Conservation (phyloP, 92 coral and sea anemone species). For the Plumapathes pennacea region DNA sequence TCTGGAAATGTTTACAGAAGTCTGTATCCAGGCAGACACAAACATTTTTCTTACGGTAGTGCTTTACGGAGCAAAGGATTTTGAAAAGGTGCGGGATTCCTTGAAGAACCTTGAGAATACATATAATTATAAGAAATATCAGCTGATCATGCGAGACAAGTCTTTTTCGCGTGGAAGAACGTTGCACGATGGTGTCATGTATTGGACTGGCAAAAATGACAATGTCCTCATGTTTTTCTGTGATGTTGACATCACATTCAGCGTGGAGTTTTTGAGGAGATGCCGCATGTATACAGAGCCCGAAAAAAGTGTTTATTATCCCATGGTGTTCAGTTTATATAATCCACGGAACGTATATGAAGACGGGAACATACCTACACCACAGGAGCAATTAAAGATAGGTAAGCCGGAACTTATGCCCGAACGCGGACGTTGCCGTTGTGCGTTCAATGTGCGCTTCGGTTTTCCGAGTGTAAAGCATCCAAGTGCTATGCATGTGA, state of each 20-base stretch:
- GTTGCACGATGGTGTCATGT: conserved; percentile 83
- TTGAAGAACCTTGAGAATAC: conserved; percentile 59
- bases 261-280: conserved; percentile 69
- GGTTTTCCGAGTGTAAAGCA: too few relatives aligned
- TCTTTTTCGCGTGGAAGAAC: conserved; percentile 85
- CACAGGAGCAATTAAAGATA: conserved; percentile 55
- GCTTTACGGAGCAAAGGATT: conserved; percentile 75
- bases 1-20: conserved; percentile 66
- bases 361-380: conserved; percentile 59
- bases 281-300: conserved; percentile 79
- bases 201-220: conserved; percentile 60
- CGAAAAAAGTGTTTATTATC: conserved; percentile 73
- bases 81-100: conserved; percentile 54
- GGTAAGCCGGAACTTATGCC: conserved; percentile 39
- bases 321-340: conserved; percentile 86
- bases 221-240: conserved; percentile 89
- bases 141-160: conserved; percentile 68
- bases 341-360: conserved; percentile 81
- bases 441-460: too few relatives aligned
- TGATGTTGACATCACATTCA: conserved; percentile 84
- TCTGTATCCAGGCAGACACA: conserved; percentile 71
- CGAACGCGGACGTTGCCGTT: too few relatives aligned
- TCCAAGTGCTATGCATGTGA: too few relatives aligned
- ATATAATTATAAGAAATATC: conserved; percentile 67
- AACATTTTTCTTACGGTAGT: conserved; percentile 84